A percentile compares a stretch with the other conserved stretches of the same genome.
phyloP scores from a whole-genome alignment of 1,140 invertebrate genomes.

The Onthophagus taurus region DNA sequence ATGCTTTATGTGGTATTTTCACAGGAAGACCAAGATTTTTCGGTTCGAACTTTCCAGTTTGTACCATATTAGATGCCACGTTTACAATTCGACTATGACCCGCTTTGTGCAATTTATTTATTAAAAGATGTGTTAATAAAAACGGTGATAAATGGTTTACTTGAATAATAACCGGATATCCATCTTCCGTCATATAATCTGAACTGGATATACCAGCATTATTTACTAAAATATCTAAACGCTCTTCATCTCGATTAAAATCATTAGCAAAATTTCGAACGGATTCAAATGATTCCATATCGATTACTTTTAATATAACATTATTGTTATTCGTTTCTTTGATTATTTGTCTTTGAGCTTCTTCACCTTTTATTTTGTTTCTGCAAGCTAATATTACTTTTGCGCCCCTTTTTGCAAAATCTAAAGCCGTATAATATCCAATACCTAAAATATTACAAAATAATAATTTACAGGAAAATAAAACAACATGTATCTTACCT shows the following conservation, averaged over 20 bases:
- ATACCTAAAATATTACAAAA: no score
- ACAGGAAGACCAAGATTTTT: no score
- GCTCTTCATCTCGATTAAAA: conserved; percentile 50
- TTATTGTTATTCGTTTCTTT: conserved; percentile 42
- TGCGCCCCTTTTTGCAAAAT: conserved; percentile 54
- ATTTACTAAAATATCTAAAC: conserved; percentile 70
- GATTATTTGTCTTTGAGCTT: conserved; percentile 48
- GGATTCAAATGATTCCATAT: conserved; percentile 51
- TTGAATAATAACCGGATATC: conserved; percentile 70
- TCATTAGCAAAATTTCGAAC: conserved; percentile 51
- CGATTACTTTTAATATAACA: conserved; percentile 47
- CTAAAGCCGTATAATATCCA: conserved; percentile 59
- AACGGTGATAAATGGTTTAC: conserved; percentile 62
- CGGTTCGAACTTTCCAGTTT: conserved; percentile 61
- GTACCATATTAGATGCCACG: conserved; percentile 72
- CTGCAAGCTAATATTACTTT: conserved; percentile 61
- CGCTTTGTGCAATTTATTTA: conserved; percentile 63
- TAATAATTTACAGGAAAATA: no score
- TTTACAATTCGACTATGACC: conserved; percentile 69
- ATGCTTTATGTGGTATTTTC: no score
- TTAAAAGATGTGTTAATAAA: conserved; percentile 40
- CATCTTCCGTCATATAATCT: conserved; percentile 50
- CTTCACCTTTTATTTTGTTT: conserved; percentile 55
- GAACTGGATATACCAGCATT: conserved; percentile 58
- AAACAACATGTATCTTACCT: no score